Percentiles rank a stretch among this genome's conserved stretches.
These are phyloP conservation scores for Hirtodrosophila cameraria DNA, from an alignment of 2,888 invertebrate genomes.

Conservation along the genomic window DNA sequence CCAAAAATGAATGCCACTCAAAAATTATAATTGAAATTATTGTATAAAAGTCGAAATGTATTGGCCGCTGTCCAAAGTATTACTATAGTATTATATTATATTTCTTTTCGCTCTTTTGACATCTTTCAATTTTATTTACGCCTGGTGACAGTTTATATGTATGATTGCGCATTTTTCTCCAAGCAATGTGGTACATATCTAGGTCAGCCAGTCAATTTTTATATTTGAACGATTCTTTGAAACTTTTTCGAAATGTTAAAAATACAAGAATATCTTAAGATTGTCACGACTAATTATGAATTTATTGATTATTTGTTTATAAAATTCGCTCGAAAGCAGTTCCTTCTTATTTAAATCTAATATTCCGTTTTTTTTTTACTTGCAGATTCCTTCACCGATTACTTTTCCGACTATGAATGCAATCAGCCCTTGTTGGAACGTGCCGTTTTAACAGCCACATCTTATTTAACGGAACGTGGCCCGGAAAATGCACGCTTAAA, in stretches of 20 bases:
- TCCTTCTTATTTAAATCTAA: too few relatives aligned
- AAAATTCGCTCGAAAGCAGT: too few relatives aligned
- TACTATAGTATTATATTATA: conserved; percentile 3
- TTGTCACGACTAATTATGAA: too few relatives aligned
- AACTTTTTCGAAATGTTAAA: too few relatives aligned
- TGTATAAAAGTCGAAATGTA: conserved; percentile 27
- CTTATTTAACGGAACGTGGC: conserved; percentile 91
- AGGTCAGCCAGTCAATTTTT: conserved; percentile 46
- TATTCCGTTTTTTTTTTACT: conserved; percentile 24
- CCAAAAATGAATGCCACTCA: conserved; percentile 42
- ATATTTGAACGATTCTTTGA: conserved; percentile 13
- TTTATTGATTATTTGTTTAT: too few relatives aligned
- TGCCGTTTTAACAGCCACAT: conserved; percentile 91
- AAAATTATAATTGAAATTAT: conserved; percentile 42
- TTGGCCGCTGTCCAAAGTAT: conserved; percentile 61
- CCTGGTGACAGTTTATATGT: conserved; percentile 58
- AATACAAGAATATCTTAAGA: too few relatives aligned
- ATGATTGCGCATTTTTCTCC: conserved; percentile 8
- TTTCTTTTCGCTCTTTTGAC: conserved; percentile 18
- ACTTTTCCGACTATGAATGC: conserved; percentile 89
- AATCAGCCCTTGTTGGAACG: conserved; percentile 90
- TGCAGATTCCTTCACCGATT: conserved; percentile 82
- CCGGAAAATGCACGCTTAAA: conserved; percentile 93
- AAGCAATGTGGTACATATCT: conserved; percentile 25
- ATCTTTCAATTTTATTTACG: conserved; percentile 56